phyloP scores from a whole-genome alignment of 2,113 vertebrate species.

The Bostrychus sinensis region DNA sequence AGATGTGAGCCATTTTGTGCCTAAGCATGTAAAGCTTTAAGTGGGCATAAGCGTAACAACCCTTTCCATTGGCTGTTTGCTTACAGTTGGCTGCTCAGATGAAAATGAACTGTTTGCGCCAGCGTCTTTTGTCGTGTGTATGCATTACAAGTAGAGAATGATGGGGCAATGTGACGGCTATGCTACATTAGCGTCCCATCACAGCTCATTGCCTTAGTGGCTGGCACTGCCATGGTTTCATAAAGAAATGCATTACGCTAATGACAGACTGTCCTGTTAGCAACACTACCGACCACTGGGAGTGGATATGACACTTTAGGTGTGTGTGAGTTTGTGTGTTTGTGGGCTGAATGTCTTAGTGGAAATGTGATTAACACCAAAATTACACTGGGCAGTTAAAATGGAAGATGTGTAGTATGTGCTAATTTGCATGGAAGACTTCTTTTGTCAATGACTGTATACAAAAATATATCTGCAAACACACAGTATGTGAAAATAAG shows the following conservation, averaged over 20 bases:
- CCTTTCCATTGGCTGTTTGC: slow-evolving; percentile 39
- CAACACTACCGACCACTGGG: slow-evolving; percentile 22
- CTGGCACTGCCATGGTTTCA: slow-evolving; percentile 65
- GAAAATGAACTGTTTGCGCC: slow-evolving; percentile 14
- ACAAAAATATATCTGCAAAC: not conserved
- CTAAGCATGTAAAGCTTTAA: slow-evolving; percentile 8
- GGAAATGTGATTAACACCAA: slow-evolving; percentile 26
- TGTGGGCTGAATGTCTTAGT: slow-evolving; percentile 29
- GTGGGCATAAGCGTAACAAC: not conserved
- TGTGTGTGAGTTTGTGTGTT: slow-evolving; percentile 2
- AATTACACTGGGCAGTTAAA: slow-evolving; percentile 18
- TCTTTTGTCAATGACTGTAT: not conserved
- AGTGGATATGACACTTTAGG: slow-evolving; percentile 6
- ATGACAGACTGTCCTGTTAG: slow-evolving; percentile 69
- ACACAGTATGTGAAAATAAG: not conserved
- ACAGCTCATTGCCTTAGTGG: slow-evolving; percentile 74
- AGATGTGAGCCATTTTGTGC: slow-evolving; percentile 16
- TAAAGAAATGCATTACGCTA: slow-evolving; percentile 70
- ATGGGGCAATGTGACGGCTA: slow-evolving; percentile 44
- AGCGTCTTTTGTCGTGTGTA: not conserved
- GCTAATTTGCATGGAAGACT: slow-evolving; percentile 7
- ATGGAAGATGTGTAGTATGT: slow-evolving; percentile 15
- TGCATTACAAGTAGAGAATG: slow-evolving; percentile 40
- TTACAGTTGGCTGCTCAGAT: slow-evolving; percentile 52
- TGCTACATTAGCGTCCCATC: slow-evolving; percentile 73